Percentiles rank a stretch among this genome's conserved stretches.
Conservation (phyloP, 2,113 vertebrate genomes). For the Ptyas mucosa region DNA sequence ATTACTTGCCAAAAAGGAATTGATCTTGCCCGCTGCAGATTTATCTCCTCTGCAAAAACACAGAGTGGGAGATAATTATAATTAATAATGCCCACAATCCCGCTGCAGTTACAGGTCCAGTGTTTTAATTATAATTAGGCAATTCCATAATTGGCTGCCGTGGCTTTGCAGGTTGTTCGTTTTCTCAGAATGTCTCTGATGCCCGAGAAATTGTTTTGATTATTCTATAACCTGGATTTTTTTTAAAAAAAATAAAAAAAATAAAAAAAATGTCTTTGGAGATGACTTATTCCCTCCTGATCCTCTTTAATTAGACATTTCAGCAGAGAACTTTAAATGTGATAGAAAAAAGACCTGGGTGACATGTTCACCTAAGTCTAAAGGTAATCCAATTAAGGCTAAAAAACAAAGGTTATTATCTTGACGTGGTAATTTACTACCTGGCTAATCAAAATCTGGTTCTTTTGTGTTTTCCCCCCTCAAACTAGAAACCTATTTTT, state of each 20-base stretch:
- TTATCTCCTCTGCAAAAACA: neutral
- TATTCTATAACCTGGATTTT: neutral
- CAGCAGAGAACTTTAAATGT: neutral
- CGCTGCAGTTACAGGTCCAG: neutral
- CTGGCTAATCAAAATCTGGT: neutral
- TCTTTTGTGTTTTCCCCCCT: accelerated
- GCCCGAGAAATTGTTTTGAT: neutral
- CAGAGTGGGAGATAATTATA: neutral
- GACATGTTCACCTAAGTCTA: neutral
- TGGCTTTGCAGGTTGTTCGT: neutral
- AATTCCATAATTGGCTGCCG: neutral
- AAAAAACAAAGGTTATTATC: neutral
- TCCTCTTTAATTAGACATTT: neutral
- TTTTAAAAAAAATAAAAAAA: neutral
- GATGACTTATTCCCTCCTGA: neutral
- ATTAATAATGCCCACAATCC: neutral
- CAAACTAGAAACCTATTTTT: neutral
- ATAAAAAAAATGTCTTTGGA: neutral
- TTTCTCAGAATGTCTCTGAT: neutral
- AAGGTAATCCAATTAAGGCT: neutral
- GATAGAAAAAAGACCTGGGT: neutral
- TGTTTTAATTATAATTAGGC: neutral
- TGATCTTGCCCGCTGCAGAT: neutral
- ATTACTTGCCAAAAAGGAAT: neutral
- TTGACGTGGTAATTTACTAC: neutral